Percentiles rank a stretch among this genome's conserved stretches.
phyloP scores from a whole-genome alignment of 2,797 vertebrate species.

The Ibycter americanus region DNA sequence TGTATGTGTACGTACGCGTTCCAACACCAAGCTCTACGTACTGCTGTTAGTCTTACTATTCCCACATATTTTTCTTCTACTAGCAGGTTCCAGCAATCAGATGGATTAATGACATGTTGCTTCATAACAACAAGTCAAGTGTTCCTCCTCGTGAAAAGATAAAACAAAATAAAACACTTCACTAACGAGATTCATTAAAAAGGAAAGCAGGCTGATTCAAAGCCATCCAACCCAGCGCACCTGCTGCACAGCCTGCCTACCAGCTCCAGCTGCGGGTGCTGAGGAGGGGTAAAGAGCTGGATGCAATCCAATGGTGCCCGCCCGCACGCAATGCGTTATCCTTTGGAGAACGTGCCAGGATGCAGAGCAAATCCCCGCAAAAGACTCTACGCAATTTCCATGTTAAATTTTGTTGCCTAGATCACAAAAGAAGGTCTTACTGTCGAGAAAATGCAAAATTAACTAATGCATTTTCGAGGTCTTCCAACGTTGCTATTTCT shows the following conservation, averaged over 20 bases:
- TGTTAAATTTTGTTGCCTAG: conserved; percentile 13
- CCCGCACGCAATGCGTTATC: neutral
- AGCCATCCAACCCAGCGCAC: neutral
- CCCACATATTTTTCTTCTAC: neutral
- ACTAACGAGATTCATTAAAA: conserved; percentile 49
- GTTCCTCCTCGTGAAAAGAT: conserved; percentile 25
- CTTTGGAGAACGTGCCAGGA: neutral
- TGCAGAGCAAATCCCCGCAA: neutral
- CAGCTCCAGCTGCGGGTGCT: conserved; percentile 35
- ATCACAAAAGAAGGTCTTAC: neutral
- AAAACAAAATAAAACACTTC: conserved; percentile 51
- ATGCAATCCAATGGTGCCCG: conserved; percentile 5
- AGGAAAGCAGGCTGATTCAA: conserved; percentile 28
- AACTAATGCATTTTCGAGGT: neutral
- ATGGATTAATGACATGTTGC: conserved; percentile 51
- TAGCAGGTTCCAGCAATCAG: conserved; percentile 32
- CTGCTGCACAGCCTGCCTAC: conserved; percentile 34
- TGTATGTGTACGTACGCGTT: accelerated
- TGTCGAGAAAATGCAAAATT: conserved; percentile 29
- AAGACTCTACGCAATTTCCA: neutral
- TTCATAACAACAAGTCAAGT: conserved; percentile 47
- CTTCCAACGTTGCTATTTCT: conserved; percentile 6
- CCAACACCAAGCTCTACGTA: neutral
- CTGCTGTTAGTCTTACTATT: neutral
- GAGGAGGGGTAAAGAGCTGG: conserved; percentile 10